Evolutionary conservation across 2,113 vertebrate genomes (phyloP).

Genomic region (Erpornis zantholeuca): DNA sequence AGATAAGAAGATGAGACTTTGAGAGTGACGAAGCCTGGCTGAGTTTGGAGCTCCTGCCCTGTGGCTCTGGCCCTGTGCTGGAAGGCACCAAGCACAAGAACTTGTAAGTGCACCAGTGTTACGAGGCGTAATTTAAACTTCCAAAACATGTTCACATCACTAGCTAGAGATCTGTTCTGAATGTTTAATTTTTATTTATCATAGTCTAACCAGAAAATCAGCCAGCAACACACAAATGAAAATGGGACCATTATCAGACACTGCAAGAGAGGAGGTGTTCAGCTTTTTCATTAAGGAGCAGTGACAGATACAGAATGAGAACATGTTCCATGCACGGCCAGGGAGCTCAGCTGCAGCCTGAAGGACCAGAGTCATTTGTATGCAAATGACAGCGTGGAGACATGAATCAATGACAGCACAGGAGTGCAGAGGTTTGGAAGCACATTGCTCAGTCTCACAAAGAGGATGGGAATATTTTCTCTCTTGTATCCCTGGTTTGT

Average conservation of each 20-base stretch:
- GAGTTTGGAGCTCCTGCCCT: not conserved
- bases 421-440: not conserved
- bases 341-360: not conserved
- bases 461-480: not conserved
- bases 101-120: fast-evolving
- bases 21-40: not conserved
- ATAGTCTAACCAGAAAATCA: not conserved
- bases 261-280: not conserved
- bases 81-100: not conserved
- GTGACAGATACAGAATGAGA: not conserved
- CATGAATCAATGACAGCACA: not conserved
- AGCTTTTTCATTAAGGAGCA: not conserved
- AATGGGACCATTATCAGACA: not conserved
- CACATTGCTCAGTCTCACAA: not conserved
- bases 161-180: not conserved
- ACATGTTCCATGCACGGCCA: not conserved
- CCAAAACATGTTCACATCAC: not conserved
- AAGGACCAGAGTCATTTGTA: not conserved
- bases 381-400: not conserved
- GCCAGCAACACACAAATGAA: not conserved
- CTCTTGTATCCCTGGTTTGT: not conserved
- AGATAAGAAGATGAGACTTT: not conserved
- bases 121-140: not conserved
- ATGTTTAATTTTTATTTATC: not conserved
- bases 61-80: not conserved